Percentiles rank a stretch among this genome's conserved stretches.
Evolutionary conservation across 2,797 vertebrate genomes (phyloP).

Genomic region (Danionella dracula): DNA sequence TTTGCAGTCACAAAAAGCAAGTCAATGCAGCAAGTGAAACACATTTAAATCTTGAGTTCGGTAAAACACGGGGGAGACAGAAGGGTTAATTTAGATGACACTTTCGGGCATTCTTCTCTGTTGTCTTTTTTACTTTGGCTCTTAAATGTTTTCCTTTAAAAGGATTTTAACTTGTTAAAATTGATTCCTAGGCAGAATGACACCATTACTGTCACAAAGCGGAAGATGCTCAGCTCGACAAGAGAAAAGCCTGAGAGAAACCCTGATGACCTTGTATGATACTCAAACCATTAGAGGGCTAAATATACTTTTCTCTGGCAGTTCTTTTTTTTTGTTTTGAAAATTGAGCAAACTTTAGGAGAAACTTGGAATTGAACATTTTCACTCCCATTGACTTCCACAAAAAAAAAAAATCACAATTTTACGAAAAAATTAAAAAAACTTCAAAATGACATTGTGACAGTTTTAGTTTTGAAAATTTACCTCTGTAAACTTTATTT

Average conservation of each 20-base stretch:
- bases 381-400: no score
- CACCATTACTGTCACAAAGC: slow-evolving; percentile 3
- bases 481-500: no score
- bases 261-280: not conserved
- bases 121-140: not conserved
- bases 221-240: not conserved
- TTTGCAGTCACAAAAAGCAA: no score
- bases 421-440: no score
- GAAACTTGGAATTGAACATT: no score
- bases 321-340: no score
- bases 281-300: no score
- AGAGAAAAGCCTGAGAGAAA: not conserved
- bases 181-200: not conserved
- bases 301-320: no score
- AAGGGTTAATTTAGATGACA: not conserved
- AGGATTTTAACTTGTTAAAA: slow-evolving; percentile 19
- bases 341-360: no score
- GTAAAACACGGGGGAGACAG: not conserved
- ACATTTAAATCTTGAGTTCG: not conserved
- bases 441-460: no score
- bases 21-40: not conserved
- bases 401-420: no score
- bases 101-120: not conserved
- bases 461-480: no score
- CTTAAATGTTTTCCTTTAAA: not conserved